Conservation (phyloP, 30 jellyfish, hydroid and myxozoan species). For the Catostylus mosaicus region DNA sequence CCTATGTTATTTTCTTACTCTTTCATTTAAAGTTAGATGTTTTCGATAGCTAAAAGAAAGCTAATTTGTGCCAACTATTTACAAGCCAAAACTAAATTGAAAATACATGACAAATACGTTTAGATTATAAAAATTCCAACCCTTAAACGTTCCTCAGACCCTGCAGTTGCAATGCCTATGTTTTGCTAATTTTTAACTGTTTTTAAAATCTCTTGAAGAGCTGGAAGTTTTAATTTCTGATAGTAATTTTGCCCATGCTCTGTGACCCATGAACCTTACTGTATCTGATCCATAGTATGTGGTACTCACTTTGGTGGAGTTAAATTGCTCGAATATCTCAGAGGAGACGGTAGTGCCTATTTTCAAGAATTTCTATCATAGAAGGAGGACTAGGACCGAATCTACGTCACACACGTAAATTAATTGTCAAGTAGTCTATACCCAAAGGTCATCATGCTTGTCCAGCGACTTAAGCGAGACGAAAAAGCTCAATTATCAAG, state of each 20-base stretch:
- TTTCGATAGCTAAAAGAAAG: background rate
- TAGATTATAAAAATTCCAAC: background rate
- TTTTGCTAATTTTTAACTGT: background rate
- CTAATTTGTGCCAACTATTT: constrained; percentile 9
- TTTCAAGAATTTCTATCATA: background rate
- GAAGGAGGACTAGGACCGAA: too few relatives aligned
- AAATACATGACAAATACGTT: background rate
- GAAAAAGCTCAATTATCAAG: too few relatives aligned
- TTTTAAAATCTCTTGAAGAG: background rate
- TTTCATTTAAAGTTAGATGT: constrained; percentile 4
- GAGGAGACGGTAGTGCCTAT: background rate
- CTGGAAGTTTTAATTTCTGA: constrained; percentile 1
- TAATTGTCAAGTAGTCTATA: too few relatives aligned
- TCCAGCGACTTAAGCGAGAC: too few relatives aligned
- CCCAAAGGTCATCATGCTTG: too few relatives aligned
- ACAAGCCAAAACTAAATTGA: background rate
- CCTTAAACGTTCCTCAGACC: background rate
- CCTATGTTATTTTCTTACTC: too few relatives aligned
- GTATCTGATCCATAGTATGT: constrained; percentile 4
- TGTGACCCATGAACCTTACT: constrained; percentile 24
- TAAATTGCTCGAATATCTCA: background rate
- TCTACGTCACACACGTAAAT: too few relatives aligned
- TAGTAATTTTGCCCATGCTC: constrained; percentile 21
- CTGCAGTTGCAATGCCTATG: background rate
- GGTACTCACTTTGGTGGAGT: constrained; percentile 4